Evolutionary conservation across 1,140 invertebrate genomes (phyloP), one percentile per base, ranked within the genome.

Genomic region (Drosophila leontia): DNA sequence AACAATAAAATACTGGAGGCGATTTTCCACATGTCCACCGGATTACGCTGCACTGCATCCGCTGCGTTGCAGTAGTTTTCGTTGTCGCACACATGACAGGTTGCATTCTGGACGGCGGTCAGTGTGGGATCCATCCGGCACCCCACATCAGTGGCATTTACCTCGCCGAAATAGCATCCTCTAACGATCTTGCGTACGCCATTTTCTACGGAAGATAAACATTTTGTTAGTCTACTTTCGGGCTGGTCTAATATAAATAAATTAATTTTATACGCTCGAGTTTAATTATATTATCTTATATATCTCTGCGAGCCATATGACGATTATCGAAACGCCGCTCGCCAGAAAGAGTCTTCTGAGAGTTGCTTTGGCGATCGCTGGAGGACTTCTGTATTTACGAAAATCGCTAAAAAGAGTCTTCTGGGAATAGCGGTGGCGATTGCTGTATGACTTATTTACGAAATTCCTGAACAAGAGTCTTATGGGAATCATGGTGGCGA

Each of bases 101-200:
- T 82, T 39, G 82, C 61, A 48, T 91, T 80, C 29, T 90, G 62
- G 11, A 91, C 77, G 9, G 74, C 44, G 11, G 51, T 72, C 68
- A 92, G 47, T 4, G 82, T 79, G 9, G 91, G 91, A 59, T 92
- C 91, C 82, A 91, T 65, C 35, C 62, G 75, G 56, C 91, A 92
- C 62, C 91, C 74, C 26, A 80, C 62, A 15, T 76, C 74, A 12
- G 91, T 92, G 37, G 80, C 84, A 64, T 92, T 92, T 47, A 90
- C 68, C 47, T 92, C 91, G 29, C 91, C 91, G 39, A 92, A 92
- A 35, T 86, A 92, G 44, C 91, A 92, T 57, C 79, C 88, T 13
- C 91, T 75, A 39, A 91, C 82, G 34, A 75, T 68, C 58, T 90
- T 88, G n/a, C 19, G 72, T 8, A 79, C 75, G 67, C 81, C 85